These are phyloP conservation scores for Drosophila multiciliata DNA, from an alignment of 2,888 invertebrate genomes.

Conservation along the genomic window DNA sequence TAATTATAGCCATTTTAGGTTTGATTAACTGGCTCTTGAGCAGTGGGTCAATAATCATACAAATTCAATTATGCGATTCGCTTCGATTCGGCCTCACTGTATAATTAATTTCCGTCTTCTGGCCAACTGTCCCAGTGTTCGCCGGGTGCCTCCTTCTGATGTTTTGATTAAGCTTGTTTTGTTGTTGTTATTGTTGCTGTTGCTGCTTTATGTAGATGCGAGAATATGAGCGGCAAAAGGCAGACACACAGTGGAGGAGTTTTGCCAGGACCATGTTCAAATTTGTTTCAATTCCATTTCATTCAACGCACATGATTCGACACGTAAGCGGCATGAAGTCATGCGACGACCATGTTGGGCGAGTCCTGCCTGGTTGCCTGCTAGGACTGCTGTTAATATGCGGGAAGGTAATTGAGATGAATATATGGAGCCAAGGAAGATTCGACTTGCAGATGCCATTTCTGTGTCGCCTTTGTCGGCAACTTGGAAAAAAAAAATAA, in stretches of 20 bases:
- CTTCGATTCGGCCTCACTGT: conserved; percentile 38
- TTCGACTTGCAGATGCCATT: conserved; percentile 3
- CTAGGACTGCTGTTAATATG: conserved; percentile 62
- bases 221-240: conserved; percentile 22
- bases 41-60: conserved; percentile 1
- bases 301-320: conserved; percentile 51
- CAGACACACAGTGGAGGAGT: conserved; percentile 2
- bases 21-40: not conserved
- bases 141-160: conserved; percentile 56
- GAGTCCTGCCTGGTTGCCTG: conserved; percentile 10
- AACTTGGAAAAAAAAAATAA: conserved; percentile 58
- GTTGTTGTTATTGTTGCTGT: conserved; percentile 27
- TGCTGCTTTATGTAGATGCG: conserved; percentile 65
- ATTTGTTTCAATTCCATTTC: conserved; percentile 76
- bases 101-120: conserved; percentile 31
- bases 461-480: conserved; percentile 27
- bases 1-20: not conserved
- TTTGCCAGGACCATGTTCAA: conserved; percentile 68
- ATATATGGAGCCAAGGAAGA: conserved; percentile 34
- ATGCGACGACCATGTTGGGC: conserved; percentile 39
- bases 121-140: conserved; percentile 13
- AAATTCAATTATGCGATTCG: conserved; percentile 10
- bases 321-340: conserved; percentile 80
- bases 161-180: conserved; percentile 50
- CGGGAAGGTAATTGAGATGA: conserved; percentile 76